Evolutionary conservation across 2,888 invertebrate genomes (phyloP), one percentile per base, ranked within the genome.

Genomic region (Pyrocoelia pectoralis): DNA sequence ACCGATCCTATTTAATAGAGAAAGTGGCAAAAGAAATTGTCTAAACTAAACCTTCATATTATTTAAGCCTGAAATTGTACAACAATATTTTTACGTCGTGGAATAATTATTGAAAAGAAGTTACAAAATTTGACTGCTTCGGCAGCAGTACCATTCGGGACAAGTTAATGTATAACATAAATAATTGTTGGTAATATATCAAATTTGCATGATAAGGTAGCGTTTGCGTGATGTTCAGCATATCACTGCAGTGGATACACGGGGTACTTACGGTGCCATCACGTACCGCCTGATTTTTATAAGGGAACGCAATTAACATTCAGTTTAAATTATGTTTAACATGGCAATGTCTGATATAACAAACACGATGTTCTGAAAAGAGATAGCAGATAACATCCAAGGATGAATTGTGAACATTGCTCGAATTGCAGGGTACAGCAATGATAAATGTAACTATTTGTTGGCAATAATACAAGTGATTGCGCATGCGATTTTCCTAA

Each of bases 261-360:
- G 68, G 58, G 60, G 51, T 68, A 65, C 57, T 65, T 67, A 60
- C 59, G 57, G 72, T 71, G 66, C 71, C 71, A 70, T 68, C 70
- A 61, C 52, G 67, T 65, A 57, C 72, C 64, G 50, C 51, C 58
- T 49, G 54, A 33, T 33, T 55, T 50, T 60, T 48, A 52, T 46
- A 6, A 15, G 13, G 9, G 2, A 12, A 12, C 13, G 43, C 9
- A 13, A 12, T 43, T 33, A 2, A 33, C 9, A 33, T 43, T 9
- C 43, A 43, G 15, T 12, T 43, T 17, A 43, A 43, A 43, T 43
- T 10, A 17, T 43, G 8, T 43, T 14, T 15, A 43, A 33, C 33
- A 33, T 33, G 33, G 33, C 2, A 33, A 33, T n/a, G 33, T 6
- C n/a, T 33, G 9, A n/a, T 33, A n/a, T 33, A n/a, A 33, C 33